These are phyloP conservation scores for Sorex maritimensis DNA, from an alignment of 2,797 vertebrate genomes.

Conservation along the genomic window DNA sequence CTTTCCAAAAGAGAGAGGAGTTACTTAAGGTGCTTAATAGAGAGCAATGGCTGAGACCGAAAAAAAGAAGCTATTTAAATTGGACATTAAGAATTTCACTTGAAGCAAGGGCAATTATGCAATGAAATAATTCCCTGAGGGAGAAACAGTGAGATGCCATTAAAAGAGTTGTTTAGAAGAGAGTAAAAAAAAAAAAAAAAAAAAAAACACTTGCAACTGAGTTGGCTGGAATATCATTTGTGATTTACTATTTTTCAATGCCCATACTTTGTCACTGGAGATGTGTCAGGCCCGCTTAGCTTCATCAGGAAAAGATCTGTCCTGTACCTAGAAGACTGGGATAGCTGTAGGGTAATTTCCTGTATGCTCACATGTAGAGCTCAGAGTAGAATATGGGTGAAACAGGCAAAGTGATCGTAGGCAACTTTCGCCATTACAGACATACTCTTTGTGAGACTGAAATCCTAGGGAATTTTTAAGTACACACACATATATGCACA, in stretches of 20 bases:
- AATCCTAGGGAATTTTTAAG: neutral
- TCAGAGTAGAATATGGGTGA: neutral
- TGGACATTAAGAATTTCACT: slow-evolving; percentile 84
- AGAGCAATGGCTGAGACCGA: slow-evolving; percentile 76
- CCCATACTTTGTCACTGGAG: neutral
- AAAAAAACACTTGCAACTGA: slow-evolving; percentile 25
- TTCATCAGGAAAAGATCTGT: neutral
- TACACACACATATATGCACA: neutral
- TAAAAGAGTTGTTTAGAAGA: slow-evolving; percentile 78
- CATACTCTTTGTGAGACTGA: neutral
- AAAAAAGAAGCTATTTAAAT: slow-evolving; percentile 78
- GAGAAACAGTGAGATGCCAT: slow-evolving; percentile 72
- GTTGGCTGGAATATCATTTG: slow-evolving; percentile 45
- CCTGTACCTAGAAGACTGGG: neutral
- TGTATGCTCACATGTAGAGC: neutral
- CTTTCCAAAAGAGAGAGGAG: slow-evolving; percentile 68
- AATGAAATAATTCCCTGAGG: slow-evolving; percentile 81
- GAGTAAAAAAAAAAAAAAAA: neutral
- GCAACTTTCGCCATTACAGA: neutral
- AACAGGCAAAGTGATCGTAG: neutral
- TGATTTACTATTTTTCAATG: slow-evolving; percentile 44
- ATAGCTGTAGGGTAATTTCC: neutral
- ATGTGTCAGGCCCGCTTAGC: neutral
- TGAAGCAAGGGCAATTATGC: slow-evolving; percentile 80
- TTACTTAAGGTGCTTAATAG: slow-evolving; percentile 79